Conservation (phyloP, 2,113 vertebrate species). For the Gymnogyps californianus region DNA sequence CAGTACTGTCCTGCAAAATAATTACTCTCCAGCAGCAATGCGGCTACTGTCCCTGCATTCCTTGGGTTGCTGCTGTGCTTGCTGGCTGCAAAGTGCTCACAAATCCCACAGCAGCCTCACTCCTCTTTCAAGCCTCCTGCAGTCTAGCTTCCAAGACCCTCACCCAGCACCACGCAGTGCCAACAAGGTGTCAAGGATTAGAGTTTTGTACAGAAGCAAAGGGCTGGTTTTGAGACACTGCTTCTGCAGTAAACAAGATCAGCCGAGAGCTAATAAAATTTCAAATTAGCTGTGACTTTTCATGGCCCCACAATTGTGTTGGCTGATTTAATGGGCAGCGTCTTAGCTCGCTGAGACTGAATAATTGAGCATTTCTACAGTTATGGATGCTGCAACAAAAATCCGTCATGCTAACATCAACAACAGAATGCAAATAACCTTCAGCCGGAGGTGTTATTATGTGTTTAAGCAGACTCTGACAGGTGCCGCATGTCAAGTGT, state of each 20-base stretch:
- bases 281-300: constrained; percentile 78
- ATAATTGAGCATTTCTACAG: constrained; percentile 85
- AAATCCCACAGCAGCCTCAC: background rate
- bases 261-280: constrained; percentile 72
- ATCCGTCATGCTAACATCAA: constrained; percentile 77
- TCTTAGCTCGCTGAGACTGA: constrained; percentile 81
- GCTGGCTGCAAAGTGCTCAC: background rate
- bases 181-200: background rate
- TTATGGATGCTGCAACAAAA: constrained; percentile 82
- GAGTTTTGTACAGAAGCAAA: constrained; percentile 10
- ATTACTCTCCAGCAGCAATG: background rate
- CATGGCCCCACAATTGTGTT: constrained; percentile 65
- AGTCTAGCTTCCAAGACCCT: background rate
- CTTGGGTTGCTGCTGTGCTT: background rate
- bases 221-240: constrained; percentile 37
- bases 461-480: constrained; percentile 74
- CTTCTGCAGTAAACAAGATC: constrained; percentile 61
- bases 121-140: background rate
- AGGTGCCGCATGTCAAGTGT: constrained; percentile 67
- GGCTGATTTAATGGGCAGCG: constrained; percentile 72
- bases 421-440: constrained; percentile 82
- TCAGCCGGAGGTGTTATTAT: constrained; percentile 61
- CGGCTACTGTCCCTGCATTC: background rate
- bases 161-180: background rate
- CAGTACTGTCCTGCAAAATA: background rate